Percentiles rank a stretch among this genome's conserved stretches.
Conservation (phyloP, 2,113 vertebrate species). For the Probosciger aterrimus region DNA sequence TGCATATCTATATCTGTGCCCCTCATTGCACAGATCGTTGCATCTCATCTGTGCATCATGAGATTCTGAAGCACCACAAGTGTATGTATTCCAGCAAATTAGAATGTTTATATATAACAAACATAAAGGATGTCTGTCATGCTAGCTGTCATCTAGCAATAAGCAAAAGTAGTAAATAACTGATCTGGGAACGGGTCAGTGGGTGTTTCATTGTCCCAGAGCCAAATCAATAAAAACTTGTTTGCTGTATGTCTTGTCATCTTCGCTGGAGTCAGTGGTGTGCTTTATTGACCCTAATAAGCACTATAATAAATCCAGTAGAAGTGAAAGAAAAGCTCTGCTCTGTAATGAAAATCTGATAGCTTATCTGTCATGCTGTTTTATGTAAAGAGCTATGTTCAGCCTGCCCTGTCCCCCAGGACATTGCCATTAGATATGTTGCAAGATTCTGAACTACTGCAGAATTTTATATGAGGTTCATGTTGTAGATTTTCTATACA, state of each 20-base stretch:
- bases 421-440: neutral
- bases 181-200: neutral
- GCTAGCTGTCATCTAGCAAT: neutral
- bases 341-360: constrained; percentile 17
- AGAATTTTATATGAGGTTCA: neutral
- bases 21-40: neutral
- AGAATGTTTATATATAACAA: neutral
- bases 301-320: constrained; percentile 15
- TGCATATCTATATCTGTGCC: neutral
- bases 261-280: neutral
- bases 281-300: constrained; percentile 37
- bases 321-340: neutral
- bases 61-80: neutral
- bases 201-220: neutral
- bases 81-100: neutral
- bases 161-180: neutral
- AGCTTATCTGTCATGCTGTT: neutral
- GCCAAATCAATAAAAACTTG: constrained; percentile 42
- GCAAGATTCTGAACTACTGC: neutral
- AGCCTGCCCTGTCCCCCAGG: neutral
- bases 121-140: neutral
- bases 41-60: neutral
- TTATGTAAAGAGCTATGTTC: neutral
- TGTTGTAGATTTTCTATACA: neutral
- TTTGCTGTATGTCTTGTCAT: neutral